Percentiles rank a stretch among this genome's conserved stretches.
phyloP scores from a whole-genome alignment of 2,113 vertebrate genomes.

The Nycticebus coucang region DNA sequence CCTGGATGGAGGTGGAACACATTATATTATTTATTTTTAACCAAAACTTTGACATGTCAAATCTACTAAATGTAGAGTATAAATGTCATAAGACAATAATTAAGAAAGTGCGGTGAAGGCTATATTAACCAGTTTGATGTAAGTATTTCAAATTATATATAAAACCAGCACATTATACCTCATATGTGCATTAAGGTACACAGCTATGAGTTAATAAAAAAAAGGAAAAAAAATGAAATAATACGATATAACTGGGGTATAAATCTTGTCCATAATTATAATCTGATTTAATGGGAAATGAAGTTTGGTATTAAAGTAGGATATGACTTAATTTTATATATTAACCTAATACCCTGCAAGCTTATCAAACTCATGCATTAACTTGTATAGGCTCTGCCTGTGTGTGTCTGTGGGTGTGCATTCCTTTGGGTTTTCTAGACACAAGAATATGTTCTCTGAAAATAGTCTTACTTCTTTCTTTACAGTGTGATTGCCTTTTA shows the following conservation, averaged over 20 bases:
- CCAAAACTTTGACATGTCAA: conserved; percentile 60
- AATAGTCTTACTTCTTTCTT: neutral
- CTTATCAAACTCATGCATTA: neutral
- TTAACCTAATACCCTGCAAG: neutral
- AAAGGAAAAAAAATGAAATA: conserved; percentile 52
- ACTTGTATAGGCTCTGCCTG: neutral
- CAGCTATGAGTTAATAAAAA: too few species aligned
- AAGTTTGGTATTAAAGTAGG: neutral
- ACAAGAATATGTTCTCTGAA: neutral
- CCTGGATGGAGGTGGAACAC: too few species aligned
- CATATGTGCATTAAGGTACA: too few species aligned
- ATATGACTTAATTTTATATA: neutral
- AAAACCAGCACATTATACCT: too few species aligned
- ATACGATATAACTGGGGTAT: conserved; percentile 69
- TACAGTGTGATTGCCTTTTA: neutral
- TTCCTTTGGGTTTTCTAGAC: neutral
- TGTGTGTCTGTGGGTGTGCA: neutral
- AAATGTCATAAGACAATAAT: too few species aligned
- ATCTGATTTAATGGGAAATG: conserved; percentile 72
- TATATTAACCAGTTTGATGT: too few species aligned
- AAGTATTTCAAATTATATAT: too few species aligned
- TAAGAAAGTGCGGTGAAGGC: too few species aligned
- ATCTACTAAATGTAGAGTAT: too few species aligned
- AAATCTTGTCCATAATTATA: conserved; percentile 75
- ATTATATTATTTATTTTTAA: conserved; percentile 77